Conservation (phyloP, 2,797 vertebrate genomes). For the Enteromius trimaculatus region DNA sequence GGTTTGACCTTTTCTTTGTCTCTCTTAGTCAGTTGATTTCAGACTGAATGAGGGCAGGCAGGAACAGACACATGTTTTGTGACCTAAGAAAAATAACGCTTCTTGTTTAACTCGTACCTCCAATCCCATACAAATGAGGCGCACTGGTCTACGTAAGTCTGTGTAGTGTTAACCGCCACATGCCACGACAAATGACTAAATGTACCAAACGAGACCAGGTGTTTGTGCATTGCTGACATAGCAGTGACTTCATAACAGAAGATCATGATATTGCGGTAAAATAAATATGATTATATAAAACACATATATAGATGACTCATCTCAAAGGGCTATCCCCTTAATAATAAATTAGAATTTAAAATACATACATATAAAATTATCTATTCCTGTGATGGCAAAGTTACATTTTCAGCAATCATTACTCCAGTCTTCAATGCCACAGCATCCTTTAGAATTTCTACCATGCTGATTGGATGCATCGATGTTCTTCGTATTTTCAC, state of each 20-base stretch:
- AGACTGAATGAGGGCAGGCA: conserved; percentile 31
- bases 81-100: conserved; percentile 49
- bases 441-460: background rate
- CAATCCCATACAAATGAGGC: background rate
- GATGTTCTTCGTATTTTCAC: too few species aligned
- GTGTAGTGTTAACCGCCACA: background rate
- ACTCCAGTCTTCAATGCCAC: background rate
- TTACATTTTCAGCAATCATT: background rate
- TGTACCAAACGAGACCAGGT: background rate
- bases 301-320: too few species aligned
- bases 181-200: conserved; percentile 10
- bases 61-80: conserved; percentile 50
- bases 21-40: conserved; percentile 60
- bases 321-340: too few species aligned
- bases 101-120: background rate
- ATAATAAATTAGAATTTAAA: too few species aligned
- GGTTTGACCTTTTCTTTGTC: conserved; percentile 51
- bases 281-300: background rate
- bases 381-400: background rate
- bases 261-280: background rate
- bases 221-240: background rate
- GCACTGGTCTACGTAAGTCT: background rate
- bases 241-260: background rate
- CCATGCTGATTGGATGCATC: background rate
- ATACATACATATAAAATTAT: background rate